Conservation (phyloP, 2,113 vertebrate species). For the Mirza zaza region DNA sequence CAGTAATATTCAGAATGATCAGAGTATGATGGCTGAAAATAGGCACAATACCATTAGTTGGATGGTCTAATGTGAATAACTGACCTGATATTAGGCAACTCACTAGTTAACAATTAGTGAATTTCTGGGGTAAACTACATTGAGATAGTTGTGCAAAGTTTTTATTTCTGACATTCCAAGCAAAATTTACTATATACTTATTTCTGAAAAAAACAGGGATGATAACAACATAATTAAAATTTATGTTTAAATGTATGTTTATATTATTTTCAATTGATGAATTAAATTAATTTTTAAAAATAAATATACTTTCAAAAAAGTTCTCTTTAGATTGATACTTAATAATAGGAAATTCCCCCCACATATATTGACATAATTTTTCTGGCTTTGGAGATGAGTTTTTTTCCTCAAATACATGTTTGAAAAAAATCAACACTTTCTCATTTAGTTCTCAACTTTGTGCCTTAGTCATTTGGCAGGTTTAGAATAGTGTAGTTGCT, state of each 20-base stretch:
- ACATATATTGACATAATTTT: background rate
- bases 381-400: background rate
- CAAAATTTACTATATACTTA: background rate
- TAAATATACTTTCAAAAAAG: background rate
- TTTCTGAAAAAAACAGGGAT: background rate
- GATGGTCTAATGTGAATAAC: background rate
- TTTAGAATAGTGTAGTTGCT: background rate
- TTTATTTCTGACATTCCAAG: constrained; percentile 8
- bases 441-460: background rate
- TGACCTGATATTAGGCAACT: background rate
- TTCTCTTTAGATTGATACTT: background rate
- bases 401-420: background rate
- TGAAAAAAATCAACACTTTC: background rate
- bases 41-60: background rate
- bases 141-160: background rate
- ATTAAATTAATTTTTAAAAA: background rate
- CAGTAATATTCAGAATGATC: background rate
- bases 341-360: background rate
- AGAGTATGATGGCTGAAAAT: background rate
- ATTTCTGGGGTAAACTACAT: background rate
- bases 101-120: constrained; percentile 5
- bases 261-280: background rate
- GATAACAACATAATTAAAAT: background rate
- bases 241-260: background rate
- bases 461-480: background rate